Conservation (phyloP, 2,797 vertebrate genomes). For the Sus cebifrons region DNA sequence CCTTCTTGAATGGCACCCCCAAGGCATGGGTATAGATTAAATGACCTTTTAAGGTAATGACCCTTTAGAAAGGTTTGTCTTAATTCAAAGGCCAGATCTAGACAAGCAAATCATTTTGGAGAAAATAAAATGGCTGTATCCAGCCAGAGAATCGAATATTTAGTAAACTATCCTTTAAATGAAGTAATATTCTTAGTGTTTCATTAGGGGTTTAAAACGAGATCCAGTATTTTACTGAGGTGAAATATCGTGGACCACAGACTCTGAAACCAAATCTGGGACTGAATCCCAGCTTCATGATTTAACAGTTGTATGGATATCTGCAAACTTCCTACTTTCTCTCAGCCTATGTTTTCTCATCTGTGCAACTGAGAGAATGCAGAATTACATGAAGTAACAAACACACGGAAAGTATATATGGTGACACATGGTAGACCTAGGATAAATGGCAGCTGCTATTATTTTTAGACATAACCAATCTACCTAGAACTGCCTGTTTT, state of each 20-base stretch:
- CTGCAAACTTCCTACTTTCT: not conserved
- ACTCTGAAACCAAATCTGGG: not conserved
- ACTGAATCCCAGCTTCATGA: not conserved
- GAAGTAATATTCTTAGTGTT: slow-evolving; percentile 4
- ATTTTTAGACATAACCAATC: slow-evolving; percentile 46
- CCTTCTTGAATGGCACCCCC: slow-evolving; percentile 62
- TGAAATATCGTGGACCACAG: not conserved
- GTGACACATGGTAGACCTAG: not conserved
- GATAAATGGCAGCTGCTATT: slow-evolving; percentile 36
- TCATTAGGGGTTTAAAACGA: slow-evolving; percentile 15
- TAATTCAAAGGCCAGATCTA: slow-evolving; percentile 84
- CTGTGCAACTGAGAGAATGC: not conserved
- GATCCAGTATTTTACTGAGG: not conserved
- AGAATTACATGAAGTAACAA: not conserved
- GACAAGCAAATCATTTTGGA: slow-evolving; percentile 82
- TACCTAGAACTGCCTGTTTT: slow-evolving; percentile 62
- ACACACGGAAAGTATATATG: not conserved
- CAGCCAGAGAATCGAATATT: slow-evolving; percentile 56
- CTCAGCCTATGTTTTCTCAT: not conserved
- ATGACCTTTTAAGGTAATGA: slow-evolving; percentile 83
- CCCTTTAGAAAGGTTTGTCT: slow-evolving; percentile 80
- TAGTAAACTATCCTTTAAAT: slow-evolving; percentile 67
- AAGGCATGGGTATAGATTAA: slow-evolving; percentile 75
- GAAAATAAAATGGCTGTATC: slow-evolving; percentile 78
- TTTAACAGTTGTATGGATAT: not conserved